Evolutionary conservation across 2,888 invertebrate species (phyloP).

Genomic region (Neuroscelio doddi): DNA sequence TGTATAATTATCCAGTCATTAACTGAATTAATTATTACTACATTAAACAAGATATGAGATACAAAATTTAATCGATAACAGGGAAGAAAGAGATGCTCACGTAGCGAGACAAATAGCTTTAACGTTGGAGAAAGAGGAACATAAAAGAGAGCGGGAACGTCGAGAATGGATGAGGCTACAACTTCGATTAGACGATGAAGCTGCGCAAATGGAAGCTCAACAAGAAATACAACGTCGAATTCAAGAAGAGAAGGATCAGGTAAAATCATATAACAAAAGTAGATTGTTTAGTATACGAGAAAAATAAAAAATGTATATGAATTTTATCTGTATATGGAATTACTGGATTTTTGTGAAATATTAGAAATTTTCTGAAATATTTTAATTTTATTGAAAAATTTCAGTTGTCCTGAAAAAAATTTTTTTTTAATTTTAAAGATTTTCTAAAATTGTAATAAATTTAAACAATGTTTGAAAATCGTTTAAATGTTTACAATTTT

Average conservation of each 20-base stretch:
- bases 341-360: constrained; percentile 29
- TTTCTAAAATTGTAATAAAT: too few species aligned
- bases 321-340: too few species aligned
- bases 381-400: too few species aligned
- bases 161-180: constrained; percentile 73
- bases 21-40: too few species aligned
- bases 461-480: too few species aligned
- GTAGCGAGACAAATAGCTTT: constrained; percentile 80
- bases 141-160: constrained; percentile 73
- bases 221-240: constrained; percentile 76
- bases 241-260: constrained; percentile 84
- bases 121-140: constrained; percentile 76
- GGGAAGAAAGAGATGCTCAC: constrained; percentile 80
- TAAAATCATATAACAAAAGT: constrained; percentile 58
- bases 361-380: constrained; percentile 12
- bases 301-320: too few species aligned
- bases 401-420: too few species aligned
- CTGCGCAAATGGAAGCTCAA: constrained; percentile 61
- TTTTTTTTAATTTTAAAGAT: too few species aligned
- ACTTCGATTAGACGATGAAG: constrained; percentile 67
- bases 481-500: too few species aligned
- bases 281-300: too few species aligned
- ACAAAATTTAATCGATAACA: constrained; percentile 55
- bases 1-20: too few species aligned
- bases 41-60: not conserved